phyloP scores from a whole-genome alignment of 2,113 vertebrate genomes.

The Myotis davidii region DNA sequence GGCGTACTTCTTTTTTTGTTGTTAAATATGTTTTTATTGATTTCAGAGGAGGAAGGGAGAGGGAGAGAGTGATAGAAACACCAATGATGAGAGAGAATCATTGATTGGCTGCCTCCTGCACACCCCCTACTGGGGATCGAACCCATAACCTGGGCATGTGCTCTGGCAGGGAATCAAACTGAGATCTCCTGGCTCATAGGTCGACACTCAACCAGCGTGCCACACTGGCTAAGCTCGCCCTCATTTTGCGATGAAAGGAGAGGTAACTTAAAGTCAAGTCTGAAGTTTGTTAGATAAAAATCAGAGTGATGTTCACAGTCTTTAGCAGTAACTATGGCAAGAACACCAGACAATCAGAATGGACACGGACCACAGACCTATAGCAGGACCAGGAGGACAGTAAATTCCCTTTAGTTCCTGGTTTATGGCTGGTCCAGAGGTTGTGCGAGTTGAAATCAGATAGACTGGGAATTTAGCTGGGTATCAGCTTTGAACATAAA shows the following conservation, averaged over 20 bases:
- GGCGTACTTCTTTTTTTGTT: no score
- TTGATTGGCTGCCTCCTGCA: no score
- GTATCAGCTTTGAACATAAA: slow-evolving; percentile 4
- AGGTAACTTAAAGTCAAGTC: slow-evolving; percentile 24
- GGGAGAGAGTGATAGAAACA: no score
- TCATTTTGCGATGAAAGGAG: slow-evolving; percentile 27
- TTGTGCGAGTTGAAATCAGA: not conserved
- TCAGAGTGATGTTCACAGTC: not conserved
- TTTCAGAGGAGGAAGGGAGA: no score
- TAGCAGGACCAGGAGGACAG: not conserved
- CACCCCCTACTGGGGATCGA: no score
- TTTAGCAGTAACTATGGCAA: not conserved
- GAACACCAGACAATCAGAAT: not conserved
- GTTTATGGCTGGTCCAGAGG: not conserved
- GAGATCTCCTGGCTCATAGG: no score
- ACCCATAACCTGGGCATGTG: no score
- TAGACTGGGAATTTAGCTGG: not conserved
- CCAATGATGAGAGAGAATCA: no score
- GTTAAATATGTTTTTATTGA: no score
- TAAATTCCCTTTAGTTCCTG: not conserved
- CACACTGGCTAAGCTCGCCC: no score
- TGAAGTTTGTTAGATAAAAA: slow-evolving; percentile 9
- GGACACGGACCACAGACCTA: not conserved
- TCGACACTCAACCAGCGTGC: no score
- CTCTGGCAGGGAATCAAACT: no score